Evolutionary conservation across 2,888 invertebrate genomes (phyloP).

Genomic region (Hypselothyrea guttata): DNA sequence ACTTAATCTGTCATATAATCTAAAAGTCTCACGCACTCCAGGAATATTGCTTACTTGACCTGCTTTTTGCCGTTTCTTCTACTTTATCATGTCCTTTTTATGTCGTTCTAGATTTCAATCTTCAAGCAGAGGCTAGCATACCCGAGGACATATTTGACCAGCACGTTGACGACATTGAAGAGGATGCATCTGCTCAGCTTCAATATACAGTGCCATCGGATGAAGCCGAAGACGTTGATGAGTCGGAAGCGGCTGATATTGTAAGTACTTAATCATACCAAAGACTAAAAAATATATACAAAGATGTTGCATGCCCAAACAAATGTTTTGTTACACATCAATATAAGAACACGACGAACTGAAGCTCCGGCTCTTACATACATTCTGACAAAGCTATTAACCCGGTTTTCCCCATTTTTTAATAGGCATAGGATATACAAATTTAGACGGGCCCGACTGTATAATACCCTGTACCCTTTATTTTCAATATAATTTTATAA

Average conservation of each 20-base stretch:
- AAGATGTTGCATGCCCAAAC: not conserved
- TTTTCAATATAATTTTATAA: too few species aligned
- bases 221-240: slow-evolving; percentile 43
- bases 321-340: not conserved
- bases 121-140: slow-evolving; percentile 78
- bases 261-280: slow-evolving; percentile 62
- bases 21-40: too few species aligned
- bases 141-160: slow-evolving; percentile 80
- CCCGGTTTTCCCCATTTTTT: too few species aligned
- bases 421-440: too few species aligned
- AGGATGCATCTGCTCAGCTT: slow-evolving; percentile 56
- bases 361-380: too few species aligned
- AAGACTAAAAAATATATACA: too few species aligned
- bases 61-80: slow-evolving; percentile 4
- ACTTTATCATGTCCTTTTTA: slow-evolving; percentile 18
- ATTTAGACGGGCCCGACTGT: too few species aligned
- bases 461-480: too few species aligned
- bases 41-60: slow-evolving; percentile 1
- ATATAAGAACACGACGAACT: too few species aligned
- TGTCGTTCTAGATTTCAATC: slow-evolving; percentile 74
- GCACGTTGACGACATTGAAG: slow-evolving; percentile 60
- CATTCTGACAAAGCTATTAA: too few species aligned
- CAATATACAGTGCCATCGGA: slow-evolving; percentile 55
- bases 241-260: slow-evolving; percentile 72
- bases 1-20: too few species aligned